Percentiles rank a stretch among this genome's conserved stretches.
Evolutionary conservation across 2,888 invertebrate genomes (phyloP).

Genomic region (Scaptodrosophila latifasciaeformis): DNA sequence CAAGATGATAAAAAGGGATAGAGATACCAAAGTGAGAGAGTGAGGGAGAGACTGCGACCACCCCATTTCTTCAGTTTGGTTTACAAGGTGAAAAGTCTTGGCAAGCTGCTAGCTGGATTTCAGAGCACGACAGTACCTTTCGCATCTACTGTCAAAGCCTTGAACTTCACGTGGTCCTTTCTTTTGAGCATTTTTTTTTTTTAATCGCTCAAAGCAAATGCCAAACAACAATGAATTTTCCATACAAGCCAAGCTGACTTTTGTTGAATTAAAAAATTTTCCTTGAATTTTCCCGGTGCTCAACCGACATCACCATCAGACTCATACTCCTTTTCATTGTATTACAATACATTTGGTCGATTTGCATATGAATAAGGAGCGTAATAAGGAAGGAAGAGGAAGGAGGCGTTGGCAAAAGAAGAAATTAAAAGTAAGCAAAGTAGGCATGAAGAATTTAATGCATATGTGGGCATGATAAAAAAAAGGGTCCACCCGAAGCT

Average conservation of each 20-base stretch:
- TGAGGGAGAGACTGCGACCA: conserved; percentile 28
- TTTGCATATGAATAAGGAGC: conserved; percentile 64
- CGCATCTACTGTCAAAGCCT: conserved; percentile 41
- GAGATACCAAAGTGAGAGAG: not conserved
- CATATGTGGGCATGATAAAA: conserved; percentile 19
- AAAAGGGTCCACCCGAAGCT: conserved; percentile 14
- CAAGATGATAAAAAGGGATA: too few species aligned
- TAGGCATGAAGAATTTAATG: conserved; percentile 1
- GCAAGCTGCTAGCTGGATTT: conserved; percentile 37
- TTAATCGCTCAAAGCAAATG: conserved; percentile 65
- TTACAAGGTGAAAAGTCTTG: conserved; percentile 63
- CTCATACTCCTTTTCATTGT: not conserved
- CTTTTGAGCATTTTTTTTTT: conserved; percentile 40
- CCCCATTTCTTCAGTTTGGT: conserved; percentile 42
- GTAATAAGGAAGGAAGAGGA: conserved; percentile 47
- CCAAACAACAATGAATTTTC: conserved; percentile 28
- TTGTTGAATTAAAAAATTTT: conserved; percentile 6
- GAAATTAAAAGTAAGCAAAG: conserved; percentile 57
- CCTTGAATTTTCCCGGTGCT: conserved; percentile 21
- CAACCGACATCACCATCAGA: not conserved
- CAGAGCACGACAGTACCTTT: conserved; percentile 9
- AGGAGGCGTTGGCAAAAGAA: not conserved
- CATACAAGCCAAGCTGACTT: conserved; percentile 6
- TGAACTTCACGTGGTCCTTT: conserved; percentile 13
- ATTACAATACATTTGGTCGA: conserved; percentile 19